Percentiles rank a stretch among this genome's conserved stretches.
Conservation (phyloP, 1,140 invertebrate species). For the Mesaphorura yosii region DNA sequence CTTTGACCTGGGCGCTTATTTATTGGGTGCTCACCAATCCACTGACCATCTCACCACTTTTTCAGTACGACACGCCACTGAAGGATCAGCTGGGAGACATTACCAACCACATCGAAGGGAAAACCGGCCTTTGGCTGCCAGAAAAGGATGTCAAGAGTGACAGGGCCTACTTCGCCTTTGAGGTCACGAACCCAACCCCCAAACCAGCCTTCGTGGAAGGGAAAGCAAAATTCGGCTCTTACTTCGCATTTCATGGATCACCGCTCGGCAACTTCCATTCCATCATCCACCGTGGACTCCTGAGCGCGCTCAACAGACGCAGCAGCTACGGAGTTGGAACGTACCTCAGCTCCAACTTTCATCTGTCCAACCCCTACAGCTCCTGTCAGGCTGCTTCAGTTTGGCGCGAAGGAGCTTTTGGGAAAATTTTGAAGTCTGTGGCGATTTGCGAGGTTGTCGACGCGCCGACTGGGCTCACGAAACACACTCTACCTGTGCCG, state of each 20-base stretch:
- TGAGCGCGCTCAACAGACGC: background rate
- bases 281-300: slow-evolving; percentile 1
- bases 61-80: background rate
- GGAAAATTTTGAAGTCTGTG: background rate
- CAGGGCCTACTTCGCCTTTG: background rate
- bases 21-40: slow-evolving; percentile 5
- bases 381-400: background rate
- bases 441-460: slow-evolving; percentile 2
- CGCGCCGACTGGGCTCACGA: no score
- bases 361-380: background rate
- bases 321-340: background rate
- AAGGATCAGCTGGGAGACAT: no score
- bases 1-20: background rate
- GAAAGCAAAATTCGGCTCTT: background rate
- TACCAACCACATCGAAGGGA: no score
- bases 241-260: slow-evolving; percentile 2
- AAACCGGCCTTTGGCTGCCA: background rate
- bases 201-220: background rate
- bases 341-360: background rate
- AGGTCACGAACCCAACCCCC: background rate
- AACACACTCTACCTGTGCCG: no score
- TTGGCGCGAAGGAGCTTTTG: background rate
- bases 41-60: background rate
- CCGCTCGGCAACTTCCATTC: slow-evolving; percentile 3
- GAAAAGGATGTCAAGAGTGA: background rate